A percentile compares a stretch with the other conserved stretches of the same genome.
Evolutionary conservation across 2,797 vertebrate species (phyloP).

Genomic region (Galago senegalensis): DNA sequence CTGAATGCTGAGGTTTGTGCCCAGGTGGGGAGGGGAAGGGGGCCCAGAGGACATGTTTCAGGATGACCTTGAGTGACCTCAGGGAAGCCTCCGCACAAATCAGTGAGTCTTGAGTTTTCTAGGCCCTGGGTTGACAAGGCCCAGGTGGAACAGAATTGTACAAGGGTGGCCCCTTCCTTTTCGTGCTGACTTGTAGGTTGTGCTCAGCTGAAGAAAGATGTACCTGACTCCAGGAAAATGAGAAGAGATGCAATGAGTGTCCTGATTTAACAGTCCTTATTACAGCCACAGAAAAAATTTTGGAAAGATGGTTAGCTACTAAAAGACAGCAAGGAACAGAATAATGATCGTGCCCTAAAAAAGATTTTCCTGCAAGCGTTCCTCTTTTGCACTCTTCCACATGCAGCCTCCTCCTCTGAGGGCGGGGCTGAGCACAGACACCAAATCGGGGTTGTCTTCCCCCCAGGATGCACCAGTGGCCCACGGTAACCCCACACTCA

Average conservation of each 20-base stretch:
- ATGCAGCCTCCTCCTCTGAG: not conserved
- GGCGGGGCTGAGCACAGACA: not conserved
- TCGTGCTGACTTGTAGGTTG: not conserved
- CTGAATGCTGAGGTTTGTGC: not conserved
- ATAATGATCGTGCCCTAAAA: conserved; percentile 69
- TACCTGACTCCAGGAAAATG: not conserved
- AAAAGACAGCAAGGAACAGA: conserved; percentile 62
- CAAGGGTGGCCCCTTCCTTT: not conserved
- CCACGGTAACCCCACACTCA: not conserved
- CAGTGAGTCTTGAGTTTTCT: not conserved
- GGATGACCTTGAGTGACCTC: not conserved
- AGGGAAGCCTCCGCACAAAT: not conserved
- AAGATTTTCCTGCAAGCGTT: not conserved
- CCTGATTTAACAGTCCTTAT: conserved; percentile 67
- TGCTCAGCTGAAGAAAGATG: conserved; percentile 39
- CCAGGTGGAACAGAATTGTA: not conserved
- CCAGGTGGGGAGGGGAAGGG: not conserved
- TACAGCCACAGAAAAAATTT: conserved; percentile 62
- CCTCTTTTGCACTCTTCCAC: conserved; percentile 1
- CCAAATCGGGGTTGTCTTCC: not conserved
- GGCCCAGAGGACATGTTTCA: not conserved
- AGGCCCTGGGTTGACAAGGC: not conserved
- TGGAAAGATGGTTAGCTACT: conserved; percentile 74
- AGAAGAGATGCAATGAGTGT: not conserved
- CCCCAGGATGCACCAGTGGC: not conserved